Conservation (phyloP, 2,113 vertebrate genomes). For the Percina caprodes region DNA sequence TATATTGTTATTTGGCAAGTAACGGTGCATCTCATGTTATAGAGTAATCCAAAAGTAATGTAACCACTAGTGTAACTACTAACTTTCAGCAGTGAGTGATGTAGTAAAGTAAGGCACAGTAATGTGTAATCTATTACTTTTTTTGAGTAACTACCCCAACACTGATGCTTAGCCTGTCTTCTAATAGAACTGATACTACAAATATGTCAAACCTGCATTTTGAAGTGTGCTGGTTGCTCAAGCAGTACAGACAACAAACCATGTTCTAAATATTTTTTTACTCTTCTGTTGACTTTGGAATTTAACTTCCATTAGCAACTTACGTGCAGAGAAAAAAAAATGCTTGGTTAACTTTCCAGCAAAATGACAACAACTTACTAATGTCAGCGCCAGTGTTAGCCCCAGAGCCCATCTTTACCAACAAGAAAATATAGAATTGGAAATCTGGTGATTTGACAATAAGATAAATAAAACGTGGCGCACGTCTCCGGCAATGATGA, state of each 20-base stretch:
- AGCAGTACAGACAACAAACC: conserved; percentile 25
- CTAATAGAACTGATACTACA: not conserved
- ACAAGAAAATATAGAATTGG: conserved; percentile 46
- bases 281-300: conserved; percentile 64
- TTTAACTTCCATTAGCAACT: conserved; percentile 45
- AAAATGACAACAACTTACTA: conserved; percentile 51
- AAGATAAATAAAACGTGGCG: conserved; percentile 37
- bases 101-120: too few species aligned
- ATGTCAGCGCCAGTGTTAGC: conserved; percentile 48
- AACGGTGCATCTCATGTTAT: too few species aligned
- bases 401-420: conserved; percentile 33
- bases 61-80: too few species aligned
- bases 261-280: conserved; percentile 28
- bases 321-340: conserved; percentile 37
- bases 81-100: too few species aligned
- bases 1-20: too few species aligned
- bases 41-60: too few species aligned
- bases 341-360: conserved; percentile 53
- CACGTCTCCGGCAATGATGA: conserved; percentile 30
- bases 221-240: conserved; percentile 7
- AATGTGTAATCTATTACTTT: too few species aligned
- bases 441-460: conserved; percentile 64
- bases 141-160: too few species aligned
- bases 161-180: not conserved
- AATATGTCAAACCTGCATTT: not conserved